These are phyloP conservation scores for Fratercula arctica DNA, from an alignment of 2,797 vertebrate species.

Conservation along the genomic window DNA sequence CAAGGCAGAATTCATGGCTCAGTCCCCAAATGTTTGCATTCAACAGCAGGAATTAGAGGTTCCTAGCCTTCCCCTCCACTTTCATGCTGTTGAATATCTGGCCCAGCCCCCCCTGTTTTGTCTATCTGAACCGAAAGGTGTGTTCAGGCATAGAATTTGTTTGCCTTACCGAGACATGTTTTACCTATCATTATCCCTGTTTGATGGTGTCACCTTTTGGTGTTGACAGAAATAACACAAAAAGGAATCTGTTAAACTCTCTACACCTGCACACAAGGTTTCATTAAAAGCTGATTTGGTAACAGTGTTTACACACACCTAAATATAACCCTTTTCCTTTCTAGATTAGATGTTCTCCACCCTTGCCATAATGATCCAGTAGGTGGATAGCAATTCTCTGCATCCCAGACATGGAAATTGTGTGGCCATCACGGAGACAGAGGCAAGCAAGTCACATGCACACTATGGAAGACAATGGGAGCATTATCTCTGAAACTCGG, in stretches of 20 bases:
- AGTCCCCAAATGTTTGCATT: not conserved
- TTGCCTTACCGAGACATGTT: not conserved
- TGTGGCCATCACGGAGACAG: not conserved
- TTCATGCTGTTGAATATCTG: not conserved
- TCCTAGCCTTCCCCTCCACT: fast-evolving
- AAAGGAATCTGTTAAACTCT: not conserved
- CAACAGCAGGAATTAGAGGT: not conserved
- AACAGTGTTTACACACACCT: not conserved
- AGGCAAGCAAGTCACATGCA: not conserved
- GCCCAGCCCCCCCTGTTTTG: not conserved
- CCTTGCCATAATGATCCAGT: not conserved
- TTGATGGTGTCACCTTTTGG: not conserved
- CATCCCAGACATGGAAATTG: conserved; percentile 29
- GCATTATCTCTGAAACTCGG: not conserved
- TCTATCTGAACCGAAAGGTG: not conserved
- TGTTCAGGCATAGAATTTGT: not conserved
- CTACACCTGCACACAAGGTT: not conserved
- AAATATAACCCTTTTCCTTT: conserved; percentile 22
- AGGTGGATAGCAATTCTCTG: not conserved
- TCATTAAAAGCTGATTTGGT: conserved; percentile 24
- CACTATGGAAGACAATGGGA: not conserved
- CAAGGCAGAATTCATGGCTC: not conserved
- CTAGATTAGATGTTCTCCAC: conserved; percentile 11
- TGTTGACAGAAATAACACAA: not conserved
- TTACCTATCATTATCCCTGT: not conserved